Percentiles rank a stretch among this genome's conserved stretches.
phyloP scores from a whole-genome alignment of 2,113 vertebrate genomes.

The Sciurus niger region DNA sequence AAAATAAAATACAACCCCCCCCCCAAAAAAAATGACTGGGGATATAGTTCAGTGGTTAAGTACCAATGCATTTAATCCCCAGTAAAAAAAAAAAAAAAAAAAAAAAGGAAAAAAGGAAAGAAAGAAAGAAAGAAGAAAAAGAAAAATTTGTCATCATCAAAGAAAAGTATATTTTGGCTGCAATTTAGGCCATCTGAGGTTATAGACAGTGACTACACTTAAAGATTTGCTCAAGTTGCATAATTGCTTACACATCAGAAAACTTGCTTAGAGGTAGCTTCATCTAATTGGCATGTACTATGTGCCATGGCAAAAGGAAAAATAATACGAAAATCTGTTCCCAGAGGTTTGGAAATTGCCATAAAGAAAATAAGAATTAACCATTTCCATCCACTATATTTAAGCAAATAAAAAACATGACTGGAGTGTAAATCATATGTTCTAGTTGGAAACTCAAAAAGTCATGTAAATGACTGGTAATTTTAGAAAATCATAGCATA shows the following conservation, averaged over 20 bases:
- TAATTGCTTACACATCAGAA: neutral
- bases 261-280: neutral
- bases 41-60: too few species aligned
- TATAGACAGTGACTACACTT: neutral
- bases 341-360: neutral
- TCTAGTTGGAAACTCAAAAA: conserved; percentile 16
- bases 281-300: neutral
- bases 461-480: neutral
- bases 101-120: too few species aligned
- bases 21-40: too few species aligned
- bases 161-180: neutral
- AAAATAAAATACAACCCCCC: too few species aligned
- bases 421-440: neutral
- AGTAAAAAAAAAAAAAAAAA: too few species aligned
- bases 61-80: too few species aligned
- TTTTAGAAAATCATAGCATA: neutral
- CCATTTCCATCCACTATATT: neutral
- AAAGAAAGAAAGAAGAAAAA: neutral
- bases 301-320: neutral
- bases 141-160: neutral
- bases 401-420: conserved; percentile 22
- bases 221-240: neutral
- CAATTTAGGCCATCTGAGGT: neutral
- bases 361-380: neutral
- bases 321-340: neutral